These are phyloP conservation scores for Gari tellinella DNA, from an alignment of 2,888 invertebrate genomes.

Conservation along the genomic window DNA sequence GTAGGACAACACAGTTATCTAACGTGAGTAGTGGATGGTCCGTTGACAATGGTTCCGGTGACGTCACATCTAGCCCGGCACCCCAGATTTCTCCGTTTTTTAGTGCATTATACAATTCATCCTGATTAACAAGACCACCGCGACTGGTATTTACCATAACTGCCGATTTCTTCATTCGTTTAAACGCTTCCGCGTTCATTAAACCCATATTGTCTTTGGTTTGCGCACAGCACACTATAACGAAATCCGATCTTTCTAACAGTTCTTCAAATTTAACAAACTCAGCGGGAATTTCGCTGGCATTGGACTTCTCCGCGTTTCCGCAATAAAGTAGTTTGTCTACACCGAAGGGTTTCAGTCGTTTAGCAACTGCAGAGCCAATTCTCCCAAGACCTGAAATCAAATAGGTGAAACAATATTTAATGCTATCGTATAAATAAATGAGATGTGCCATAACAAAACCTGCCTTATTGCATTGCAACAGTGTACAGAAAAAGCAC, in stretches of 20 bases:
- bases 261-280: conserved; percentile 90
- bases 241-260: conserved; percentile 91
- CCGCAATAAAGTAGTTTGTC: conserved; percentile 90
- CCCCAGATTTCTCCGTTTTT: conserved; percentile 89
- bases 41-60: conserved; percentile 94
- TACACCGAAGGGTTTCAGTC: conserved; percentile 91
- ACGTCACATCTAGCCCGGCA: conserved; percentile 95
- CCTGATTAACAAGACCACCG: conserved; percentile 88
- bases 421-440: too few species aligned
- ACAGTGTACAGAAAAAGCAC: too few species aligned
- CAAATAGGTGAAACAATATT: too few species aligned
- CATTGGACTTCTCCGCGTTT: conserved; percentile 87
- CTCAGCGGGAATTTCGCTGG: conserved; percentile 87
- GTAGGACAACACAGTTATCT: conserved; percentile 92
- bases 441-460: too few species aligned
- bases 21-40: conserved; percentile 90
- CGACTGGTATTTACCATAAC: conserved; percentile 94
- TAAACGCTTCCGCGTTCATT: conserved; percentile 91
- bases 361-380: conserved; percentile 89
- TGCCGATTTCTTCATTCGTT: conserved; percentile 93
- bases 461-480: too few species aligned
- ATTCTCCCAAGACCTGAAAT: conserved; percentile 84
- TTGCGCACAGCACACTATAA: conserved; percentile 92
- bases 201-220: conserved; percentile 89
- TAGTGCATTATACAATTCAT: conserved; percentile 91